Base-by-base conservation (phyloP, 1,140 invertebrate genomes). In the Ctenoplectra terminalis region DNA sequence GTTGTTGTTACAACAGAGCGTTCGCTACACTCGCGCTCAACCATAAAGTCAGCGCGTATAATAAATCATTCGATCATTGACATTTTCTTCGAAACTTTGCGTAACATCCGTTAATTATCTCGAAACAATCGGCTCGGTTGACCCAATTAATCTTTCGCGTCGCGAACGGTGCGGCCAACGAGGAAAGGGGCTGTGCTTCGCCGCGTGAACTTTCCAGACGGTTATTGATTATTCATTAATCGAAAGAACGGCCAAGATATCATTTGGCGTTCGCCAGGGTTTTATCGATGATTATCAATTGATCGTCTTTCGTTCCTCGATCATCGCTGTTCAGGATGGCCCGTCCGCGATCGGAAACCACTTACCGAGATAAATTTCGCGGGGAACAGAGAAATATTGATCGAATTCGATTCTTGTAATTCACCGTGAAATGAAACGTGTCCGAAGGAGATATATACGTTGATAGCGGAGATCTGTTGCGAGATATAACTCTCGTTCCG, bases 71-170 rank as follows among this genome's bases (percentile, higher is more conserved):
- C n/a, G 34, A 71, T 66, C 69, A 75, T 63, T 29, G 84, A 81
- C 78, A 85, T 86, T 86, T 85, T 78, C 79, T 74, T 74, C 52
- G n/a, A 2, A 23, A 40, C 46, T 81, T 87, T 79, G 71, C 52
- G 54, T 78, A 87, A 87, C 69, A 61, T 79, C 70, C 70, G 50
- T 87, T 86, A 86, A 87, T 85, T 87, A 86, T 78, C 79, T 50
- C 40, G 34, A 17, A 60, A 46, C 69, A 52, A 75, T 60, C 74
- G 63, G 48, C 48, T 79, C 37, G 46, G 34, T 50, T 76, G 75
- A 86, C 85, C 84, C 54, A 87, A 87, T 87, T 86, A 83, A 83
- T 86, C 70, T 52, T 48, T 37, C 46, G 50, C 61, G 31, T 56
- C n/a, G 66, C 46, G 20, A 67, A 29, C 37, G 63, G 20, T 26